A percentile compares a stretch with the other conserved stretches of the same genome.
These are phyloP conservation scores for Litocranius walleri DNA, from an alignment of 2,113 vertebrate genomes.

Conservation along the genomic window DNA sequence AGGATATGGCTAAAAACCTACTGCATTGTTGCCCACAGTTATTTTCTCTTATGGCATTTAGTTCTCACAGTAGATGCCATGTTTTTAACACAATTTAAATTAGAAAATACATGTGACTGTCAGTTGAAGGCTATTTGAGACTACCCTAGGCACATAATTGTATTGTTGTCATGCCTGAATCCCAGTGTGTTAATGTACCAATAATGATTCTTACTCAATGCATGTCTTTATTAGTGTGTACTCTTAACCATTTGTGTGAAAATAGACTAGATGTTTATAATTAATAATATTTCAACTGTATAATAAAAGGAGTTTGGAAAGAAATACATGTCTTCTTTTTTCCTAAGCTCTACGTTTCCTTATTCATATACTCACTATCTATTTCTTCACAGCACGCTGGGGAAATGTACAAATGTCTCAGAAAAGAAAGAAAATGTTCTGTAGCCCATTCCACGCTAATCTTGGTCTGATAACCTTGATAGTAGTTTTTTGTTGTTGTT, in stretches of 20 bases:
- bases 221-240: neutral
- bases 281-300: neutral
- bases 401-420: neutral
- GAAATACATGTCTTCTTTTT: neutral
- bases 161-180: neutral
- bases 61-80: neutral
- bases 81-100: slow-evolving; percentile 12
- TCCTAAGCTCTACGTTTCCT: neutral
- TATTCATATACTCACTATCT: neutral
- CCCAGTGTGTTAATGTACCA: neutral
- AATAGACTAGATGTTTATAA: slow-evolving; percentile 34
- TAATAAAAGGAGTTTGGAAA: slow-evolving; percentile 60
- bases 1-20: neutral
- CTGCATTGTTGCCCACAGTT: neutral
- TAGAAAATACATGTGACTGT: neutral
- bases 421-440: neutral
- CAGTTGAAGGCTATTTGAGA: neutral
- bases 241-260: slow-evolving; percentile 13
- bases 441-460: neutral
- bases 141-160: neutral
- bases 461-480: neutral
- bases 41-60: neutral
- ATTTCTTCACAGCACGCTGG: neutral
- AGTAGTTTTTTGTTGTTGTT: neutral
- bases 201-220: neutral